Conservation (phyloP, 2,797 vertebrate species). For the Mallotus villosus region DNA sequence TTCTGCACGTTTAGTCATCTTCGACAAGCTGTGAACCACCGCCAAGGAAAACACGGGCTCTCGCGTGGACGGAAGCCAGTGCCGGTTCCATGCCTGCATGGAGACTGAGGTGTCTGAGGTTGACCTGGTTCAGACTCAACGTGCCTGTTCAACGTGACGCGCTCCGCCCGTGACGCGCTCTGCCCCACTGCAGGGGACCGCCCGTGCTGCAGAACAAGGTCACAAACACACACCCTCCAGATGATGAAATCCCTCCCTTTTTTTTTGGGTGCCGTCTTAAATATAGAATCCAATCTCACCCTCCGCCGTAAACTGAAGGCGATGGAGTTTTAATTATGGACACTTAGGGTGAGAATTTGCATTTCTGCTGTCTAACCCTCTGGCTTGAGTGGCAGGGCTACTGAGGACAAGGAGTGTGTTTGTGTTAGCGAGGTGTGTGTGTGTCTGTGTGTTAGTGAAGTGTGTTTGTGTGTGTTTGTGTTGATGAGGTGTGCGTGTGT, state of each 20-base stretch:
- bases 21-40: too few species aligned
- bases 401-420: neutral
- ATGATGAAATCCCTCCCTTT: neutral
- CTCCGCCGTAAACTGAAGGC: neutral
- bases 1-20: too few species aligned
- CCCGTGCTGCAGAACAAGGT: neutral
- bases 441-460: neutral
- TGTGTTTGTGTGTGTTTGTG: neutral
- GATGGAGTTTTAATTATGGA: constrained; percentile 8
- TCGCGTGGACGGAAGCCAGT: too few species aligned
- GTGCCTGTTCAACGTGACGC: neutral
- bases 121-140: too few species aligned
- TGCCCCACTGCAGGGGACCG: too few species aligned
- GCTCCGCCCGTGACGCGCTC: neutral
- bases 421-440: neutral
- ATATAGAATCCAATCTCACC: neutral
- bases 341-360: constrained; percentile 16
- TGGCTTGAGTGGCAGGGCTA: constrained; percentile 9
- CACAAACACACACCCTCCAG: neutral
- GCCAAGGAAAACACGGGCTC: too few species aligned
- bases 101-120: neutral
- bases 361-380: constrained; percentile 27
- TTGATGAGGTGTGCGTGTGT: neutral
- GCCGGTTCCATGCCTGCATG: neutral
- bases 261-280: neutral